A percentile compares a stretch with the other conserved stretches of the same genome.
These are phyloP conservation scores for Onthophagus taurus DNA, from an alignment of 1,140 invertebrate species.

Conservation along the genomic window DNA sequence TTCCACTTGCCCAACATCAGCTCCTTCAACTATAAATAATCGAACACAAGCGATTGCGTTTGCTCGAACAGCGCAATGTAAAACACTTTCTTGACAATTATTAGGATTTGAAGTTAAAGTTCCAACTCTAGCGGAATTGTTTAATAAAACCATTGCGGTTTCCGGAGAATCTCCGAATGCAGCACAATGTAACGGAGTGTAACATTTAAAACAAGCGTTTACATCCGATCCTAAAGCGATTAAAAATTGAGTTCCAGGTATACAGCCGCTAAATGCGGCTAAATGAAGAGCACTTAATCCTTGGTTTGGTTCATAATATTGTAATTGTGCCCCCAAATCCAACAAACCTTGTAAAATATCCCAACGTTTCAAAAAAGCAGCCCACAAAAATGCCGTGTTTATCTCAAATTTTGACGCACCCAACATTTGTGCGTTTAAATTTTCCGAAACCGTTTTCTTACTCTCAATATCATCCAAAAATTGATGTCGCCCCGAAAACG, in stretches of 20 bases:
- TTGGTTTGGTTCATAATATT: slow-evolving; percentile 54
- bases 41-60: slow-evolving; percentile 64
- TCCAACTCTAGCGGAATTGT: slow-evolving; percentile 50
- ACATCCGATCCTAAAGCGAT: slow-evolving; percentile 57
- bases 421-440: slow-evolving; percentile 40
- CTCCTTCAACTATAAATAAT: slow-evolving; percentile 58
- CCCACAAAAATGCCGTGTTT: slow-evolving; percentile 59
- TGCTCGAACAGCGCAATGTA: slow-evolving; percentile 66
- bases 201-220: slow-evolving; percentile 54
- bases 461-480: slow-evolving; percentile 61
- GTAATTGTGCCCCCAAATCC: slow-evolving; percentile 54
- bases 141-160: slow-evolving; percentile 59
- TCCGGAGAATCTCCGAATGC: slow-evolving; percentile 68
- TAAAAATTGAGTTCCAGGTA: slow-evolving; percentile 58
- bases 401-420: slow-evolving; percentile 51
- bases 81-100: slow-evolving; percentile 61
- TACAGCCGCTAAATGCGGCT: slow-evolving; percentile 65
- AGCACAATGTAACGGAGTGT: slow-evolving; percentile 69
- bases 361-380: slow-evolving; percentile 55
- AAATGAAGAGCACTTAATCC: slow-evolving; percentile 63
- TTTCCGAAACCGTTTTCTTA: slow-evolving; percentile 49
- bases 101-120: slow-evolving; percentile 43
- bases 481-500: slow-evolving; percentile 51
- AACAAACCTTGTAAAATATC: slow-evolving; percentile 53
- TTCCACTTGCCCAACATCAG: slow-evolving; percentile 57